Evolutionary conservation across 2,888 invertebrate species (phyloP), one percentile per base, ranked within the genome.

Genomic region (Clusia tigrina): DNA sequence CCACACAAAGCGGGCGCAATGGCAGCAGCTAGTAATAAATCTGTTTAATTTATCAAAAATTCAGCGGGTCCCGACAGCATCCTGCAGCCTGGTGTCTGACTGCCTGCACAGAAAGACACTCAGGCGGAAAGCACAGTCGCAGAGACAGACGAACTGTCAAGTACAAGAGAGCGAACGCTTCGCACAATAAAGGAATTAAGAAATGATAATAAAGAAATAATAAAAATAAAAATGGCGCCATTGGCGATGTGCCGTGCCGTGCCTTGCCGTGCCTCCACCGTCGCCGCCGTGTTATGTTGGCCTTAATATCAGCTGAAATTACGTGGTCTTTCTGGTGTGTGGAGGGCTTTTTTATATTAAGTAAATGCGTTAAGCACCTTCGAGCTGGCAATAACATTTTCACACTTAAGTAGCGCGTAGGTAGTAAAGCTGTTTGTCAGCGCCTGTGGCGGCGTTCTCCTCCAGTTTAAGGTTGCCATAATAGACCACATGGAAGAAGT

Each of bases 1-100:
- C 32, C 6, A 12, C 32, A 32, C 6, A 12, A 6, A 42, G 42
- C 3, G 3, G 12, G n/a, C 9, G 42, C 9, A 42, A 22, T 5
- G 22, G 48, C 48, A 48, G 42, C n/a, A 22, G 48, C 48, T 20
- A 63, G 65, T 64, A 67, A 69, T 67, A 69, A 69, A 69, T 69
- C 70, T 70, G 67, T 69, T 69, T 67, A 69, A 70, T 70, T 70
- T 70, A 69, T 70, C 65, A 70, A 67, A 65, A 57, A 67, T 70
- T 65, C 60, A 64, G 61, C 57, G 62, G 62, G 38, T 64, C 48
- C 46, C 60, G 66, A 58, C 62, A 65, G 24, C 61, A 57, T 64
- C 54, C 58, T 51, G 48, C 32, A 51, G 52, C 26, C 25, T 54
- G 18, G 23, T 20, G 46, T 20, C 5, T 15, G 2, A 26, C 25